Evolutionary conservation across 2,113 vertebrate genomes (phyloP).

Genomic region (Passer montanus): DNA sequence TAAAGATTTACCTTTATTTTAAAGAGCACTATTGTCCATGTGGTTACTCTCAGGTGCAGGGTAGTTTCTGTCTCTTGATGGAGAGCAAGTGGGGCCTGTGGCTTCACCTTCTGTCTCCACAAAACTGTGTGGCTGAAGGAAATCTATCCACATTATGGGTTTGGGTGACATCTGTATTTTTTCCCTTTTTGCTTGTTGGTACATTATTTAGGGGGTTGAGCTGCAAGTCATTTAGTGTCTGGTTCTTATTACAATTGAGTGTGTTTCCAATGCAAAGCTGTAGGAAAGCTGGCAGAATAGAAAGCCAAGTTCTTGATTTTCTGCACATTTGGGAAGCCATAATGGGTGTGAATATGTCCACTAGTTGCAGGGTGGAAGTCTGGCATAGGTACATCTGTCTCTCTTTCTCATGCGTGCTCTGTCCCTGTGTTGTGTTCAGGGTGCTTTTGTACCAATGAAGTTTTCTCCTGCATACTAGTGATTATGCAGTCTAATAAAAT

Average conservation of each 20-base stretch:
- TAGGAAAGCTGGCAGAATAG: neutral
- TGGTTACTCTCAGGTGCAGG: neutral
- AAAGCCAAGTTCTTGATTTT: neutral
- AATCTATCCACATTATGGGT: fast-evolving
- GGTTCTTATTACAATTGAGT: neutral
- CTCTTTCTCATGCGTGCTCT: neutral
- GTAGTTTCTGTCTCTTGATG: neutral
- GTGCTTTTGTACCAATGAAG: neutral
- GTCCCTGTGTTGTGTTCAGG: neutral
- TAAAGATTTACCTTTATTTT: neutral
- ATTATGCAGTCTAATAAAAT: neutral
- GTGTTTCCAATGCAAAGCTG: neutral
- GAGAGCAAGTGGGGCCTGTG: neutral
- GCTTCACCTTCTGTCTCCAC: neutral
- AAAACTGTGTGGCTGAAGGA: neutral
- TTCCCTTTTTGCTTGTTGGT: neutral
- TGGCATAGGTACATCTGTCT: neutral
- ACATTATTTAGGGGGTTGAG: neutral
- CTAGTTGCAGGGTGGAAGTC: neutral
- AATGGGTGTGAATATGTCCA: neutral
- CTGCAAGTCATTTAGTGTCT: neutral
- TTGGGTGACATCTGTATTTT: neutral
- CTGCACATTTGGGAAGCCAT: neutral
- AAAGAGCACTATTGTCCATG: neutral
- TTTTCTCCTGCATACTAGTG: neutral